Percentiles rank a stretch among this genome's conserved stretches.
Conservation (phyloP, 2,113 vertebrate species). For the Dipodomys spectabilis region DNA sequence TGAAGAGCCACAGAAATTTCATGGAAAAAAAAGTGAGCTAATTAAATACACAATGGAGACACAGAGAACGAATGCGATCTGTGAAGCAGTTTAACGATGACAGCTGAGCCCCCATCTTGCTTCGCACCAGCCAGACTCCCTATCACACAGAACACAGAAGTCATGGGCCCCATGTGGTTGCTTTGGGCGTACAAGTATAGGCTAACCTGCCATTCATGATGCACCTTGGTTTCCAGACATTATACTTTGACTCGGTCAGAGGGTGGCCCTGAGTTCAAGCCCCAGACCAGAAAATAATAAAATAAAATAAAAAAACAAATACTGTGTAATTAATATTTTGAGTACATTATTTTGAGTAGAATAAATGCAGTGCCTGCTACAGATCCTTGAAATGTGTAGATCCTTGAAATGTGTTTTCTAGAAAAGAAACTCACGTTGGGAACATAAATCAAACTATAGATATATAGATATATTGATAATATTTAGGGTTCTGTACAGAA, state of each 20-base stretch:
- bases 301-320: too few relatives aligned
- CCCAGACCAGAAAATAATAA: too few relatives aligned
- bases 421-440: background rate
- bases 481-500: background rate
- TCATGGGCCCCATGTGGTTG: background rate
- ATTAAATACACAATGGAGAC: background rate
- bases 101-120: fast-evolving
- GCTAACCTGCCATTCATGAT: background rate
- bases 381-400: background rate
- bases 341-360: background rate
- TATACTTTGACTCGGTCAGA: background rate
- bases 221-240: background rate
- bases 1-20: background rate
- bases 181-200: background rate
- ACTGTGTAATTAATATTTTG: background rate
- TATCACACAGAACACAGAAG: too few relatives aligned
- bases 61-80: background rate
- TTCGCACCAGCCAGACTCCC: fast-evolving
- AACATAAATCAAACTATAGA: background rate
- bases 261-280: too few relatives aligned
- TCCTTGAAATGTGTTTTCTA: background rate
- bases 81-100: background rate
- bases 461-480: background rate
- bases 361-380: too few relatives aligned
- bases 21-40: background rate